Conservation (phyloP, 2,888 invertebrate species). For the Cotesia congregata region DNA sequence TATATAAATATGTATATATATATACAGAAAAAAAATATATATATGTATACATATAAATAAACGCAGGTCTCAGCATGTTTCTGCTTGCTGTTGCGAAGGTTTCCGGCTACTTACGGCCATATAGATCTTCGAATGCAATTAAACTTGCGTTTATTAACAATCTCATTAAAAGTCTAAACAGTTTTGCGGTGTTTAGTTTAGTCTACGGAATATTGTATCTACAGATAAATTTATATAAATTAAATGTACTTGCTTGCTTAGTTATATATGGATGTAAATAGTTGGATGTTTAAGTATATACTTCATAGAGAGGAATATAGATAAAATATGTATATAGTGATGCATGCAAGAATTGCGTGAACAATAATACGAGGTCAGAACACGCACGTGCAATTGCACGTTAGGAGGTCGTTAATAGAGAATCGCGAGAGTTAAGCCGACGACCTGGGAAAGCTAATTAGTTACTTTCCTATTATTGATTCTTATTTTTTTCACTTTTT, state of each 20-base stretch:
- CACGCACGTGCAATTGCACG: constrained; percentile 55
- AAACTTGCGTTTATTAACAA: neutral
- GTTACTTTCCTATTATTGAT: constrained; percentile 41
- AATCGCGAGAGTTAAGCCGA: constrained; percentile 18
- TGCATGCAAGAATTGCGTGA: constrained; percentile 62
- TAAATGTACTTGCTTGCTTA: too few species aligned
- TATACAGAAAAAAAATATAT: neutral
- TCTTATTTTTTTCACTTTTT: constrained; percentile 24
- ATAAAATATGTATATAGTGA: constrained; percentile 7
- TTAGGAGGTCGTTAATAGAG: constrained; percentile 18
- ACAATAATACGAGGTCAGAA: constrained; percentile 60
- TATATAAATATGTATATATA: too few species aligned
- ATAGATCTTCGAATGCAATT: neutral
- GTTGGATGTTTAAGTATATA: neutral
- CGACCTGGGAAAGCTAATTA: constrained; percentile 35
- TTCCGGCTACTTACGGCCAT: neutral
- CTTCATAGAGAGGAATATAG: neutral
- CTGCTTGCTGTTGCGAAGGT: neutral
- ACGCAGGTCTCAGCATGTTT: neutral
- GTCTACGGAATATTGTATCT: neutral
- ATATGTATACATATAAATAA: neutral
- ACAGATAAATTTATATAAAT: neutral
- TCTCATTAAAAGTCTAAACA: neutral
- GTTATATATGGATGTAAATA: neutral
- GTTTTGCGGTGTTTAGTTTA: neutral